Base-by-base conservation (phyloP, 64 coral and sea anemone genomes). In the Stichodactyla helianthus region DNA sequence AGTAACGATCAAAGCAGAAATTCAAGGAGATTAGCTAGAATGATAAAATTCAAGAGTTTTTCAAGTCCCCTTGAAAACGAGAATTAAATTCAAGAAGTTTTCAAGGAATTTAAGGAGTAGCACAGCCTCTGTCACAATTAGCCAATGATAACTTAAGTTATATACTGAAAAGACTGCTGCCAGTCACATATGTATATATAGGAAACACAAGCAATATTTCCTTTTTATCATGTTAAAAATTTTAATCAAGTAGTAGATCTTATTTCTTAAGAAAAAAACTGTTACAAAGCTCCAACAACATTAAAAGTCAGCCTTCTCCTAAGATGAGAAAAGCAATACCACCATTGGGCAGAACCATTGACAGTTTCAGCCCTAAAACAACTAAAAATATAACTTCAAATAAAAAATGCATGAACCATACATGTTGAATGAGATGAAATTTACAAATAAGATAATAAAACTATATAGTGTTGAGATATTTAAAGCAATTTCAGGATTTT, bases 361-460 rank as follows among this genome's bases (percentile, higher is more conserved):
- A 70, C 65, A 70, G 65, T 74, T 31, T 6, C 35, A 44, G 35
- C 68, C 68, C 68, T 74, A 74, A 74, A 74, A 74, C 68, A 28
- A 23, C 25, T 74, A 74, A 74, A 74, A 74, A 74, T 74, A 74
- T 13, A 74, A 74, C n/a, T 31, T 11, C 20, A 74, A 74, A 74
- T n/a, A 31, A 74, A 74, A 74, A 74, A 74, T n/a, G 68, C 68
- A 74, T 74, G 68, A 74, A 74, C 35, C 35, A 44, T 44, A 35
- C 27, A 74, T 74, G 27, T n/a, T 8, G 27, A 27, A 74, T 31
- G 25, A 74, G 25, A 27, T 31, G 25, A 74, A 74, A 28, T 74
- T 74, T 74, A 28, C 23, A 74, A n/a, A 74, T 74, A 74, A 74
- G 68, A 74, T 74, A 23, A 74, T 74, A 74, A 74, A 74, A 74